Percentiles rank a stretch among this genome's conserved stretches.
These are phyloP conservation scores for Dissostichus mawsoni DNA, from an alignment of 2,113 vertebrate genomes.

Conservation along the genomic window DNA sequence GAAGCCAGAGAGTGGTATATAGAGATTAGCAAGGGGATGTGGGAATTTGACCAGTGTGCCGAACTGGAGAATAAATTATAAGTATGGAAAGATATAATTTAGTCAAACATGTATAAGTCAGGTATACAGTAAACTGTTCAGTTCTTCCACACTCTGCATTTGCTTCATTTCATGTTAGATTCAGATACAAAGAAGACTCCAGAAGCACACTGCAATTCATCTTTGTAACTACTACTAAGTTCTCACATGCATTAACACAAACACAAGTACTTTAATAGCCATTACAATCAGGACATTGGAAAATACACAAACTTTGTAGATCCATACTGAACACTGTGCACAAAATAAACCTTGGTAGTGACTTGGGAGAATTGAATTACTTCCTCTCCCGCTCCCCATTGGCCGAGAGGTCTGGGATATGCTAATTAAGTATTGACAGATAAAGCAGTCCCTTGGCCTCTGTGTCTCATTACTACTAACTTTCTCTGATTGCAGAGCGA, in stretches of 20 bases:
- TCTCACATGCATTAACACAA: constrained; percentile 31
- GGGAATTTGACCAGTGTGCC: too few relatives aligned
- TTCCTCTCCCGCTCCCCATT: constrained; percentile 64
- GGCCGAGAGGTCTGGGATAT: constrained; percentile 70
- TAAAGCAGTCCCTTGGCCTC: constrained; percentile 71
- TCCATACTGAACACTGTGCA: constrained; percentile 33
- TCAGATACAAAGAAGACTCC: background rate
- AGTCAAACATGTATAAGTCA: background rate
- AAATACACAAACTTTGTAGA: constrained; percentile 21
- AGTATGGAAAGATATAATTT: too few relatives aligned
- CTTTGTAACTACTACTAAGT: constrained; percentile 29
- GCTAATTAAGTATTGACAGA: constrained; percentile 75
- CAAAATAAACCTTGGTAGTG: constrained; percentile 48
- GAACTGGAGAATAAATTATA: too few relatives aligned
- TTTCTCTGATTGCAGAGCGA: constrained; percentile 55
- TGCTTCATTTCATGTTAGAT: constrained; percentile 20
- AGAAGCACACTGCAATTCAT: constrained; percentile 41
- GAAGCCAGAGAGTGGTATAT: too few relatives aligned
- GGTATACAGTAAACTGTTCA: background rate
- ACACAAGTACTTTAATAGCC: constrained; percentile 30
- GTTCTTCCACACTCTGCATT: background rate
- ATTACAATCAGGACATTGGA: constrained; percentile 28
- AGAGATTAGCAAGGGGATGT: too few relatives aligned
- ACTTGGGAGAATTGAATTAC: constrained; percentile 69
- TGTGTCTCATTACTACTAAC: constrained; percentile 70